These are phyloP conservation scores for Cylloceria caligata DNA, from an alignment of 2,888 invertebrate species.

Conservation along the genomic window DNA sequence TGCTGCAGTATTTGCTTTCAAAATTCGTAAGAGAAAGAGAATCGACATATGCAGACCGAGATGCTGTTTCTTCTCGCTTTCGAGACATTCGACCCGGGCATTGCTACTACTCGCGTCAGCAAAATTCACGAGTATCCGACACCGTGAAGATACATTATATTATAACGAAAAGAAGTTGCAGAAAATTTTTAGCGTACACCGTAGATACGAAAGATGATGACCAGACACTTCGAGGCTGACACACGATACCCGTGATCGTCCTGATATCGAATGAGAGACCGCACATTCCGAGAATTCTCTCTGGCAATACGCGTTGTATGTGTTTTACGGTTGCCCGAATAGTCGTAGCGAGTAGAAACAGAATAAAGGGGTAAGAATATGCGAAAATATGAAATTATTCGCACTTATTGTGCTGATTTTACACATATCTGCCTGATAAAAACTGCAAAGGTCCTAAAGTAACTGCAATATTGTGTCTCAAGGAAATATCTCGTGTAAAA, in stretches of 20 bases:
- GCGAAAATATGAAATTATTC: background rate
- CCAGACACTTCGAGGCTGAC: conserved; percentile 25
- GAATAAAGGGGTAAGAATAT: background rate
- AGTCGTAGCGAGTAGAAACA: background rate
- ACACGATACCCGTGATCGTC: conserved; percentile 16
- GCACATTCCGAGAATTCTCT: conserved; percentile 14
- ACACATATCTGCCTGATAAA: too few species aligned
- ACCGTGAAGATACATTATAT: background rate
- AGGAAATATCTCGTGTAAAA: too few species aligned
- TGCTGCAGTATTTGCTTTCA: background rate
- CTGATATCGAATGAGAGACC: conserved; percentile 20
- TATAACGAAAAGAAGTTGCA: background rate
- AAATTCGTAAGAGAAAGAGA: background rate
- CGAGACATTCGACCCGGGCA: background rate
- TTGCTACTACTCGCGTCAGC: background rate
- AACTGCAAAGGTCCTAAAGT: too few species aligned
- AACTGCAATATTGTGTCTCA: too few species aligned
- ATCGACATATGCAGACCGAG: conserved; percentile 13
- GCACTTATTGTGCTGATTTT: background rate
- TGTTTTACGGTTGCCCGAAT: background rate
- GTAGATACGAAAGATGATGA: conserved; percentile 8
- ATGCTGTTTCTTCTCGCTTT: too few species aligned
- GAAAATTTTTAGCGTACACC: background rate
- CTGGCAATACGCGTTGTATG: background rate
- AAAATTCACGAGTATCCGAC: background rate